Evolutionary conservation across 2,888 invertebrate genomes (phyloP).

Genomic region (Spodoptera exigua): DNA sequence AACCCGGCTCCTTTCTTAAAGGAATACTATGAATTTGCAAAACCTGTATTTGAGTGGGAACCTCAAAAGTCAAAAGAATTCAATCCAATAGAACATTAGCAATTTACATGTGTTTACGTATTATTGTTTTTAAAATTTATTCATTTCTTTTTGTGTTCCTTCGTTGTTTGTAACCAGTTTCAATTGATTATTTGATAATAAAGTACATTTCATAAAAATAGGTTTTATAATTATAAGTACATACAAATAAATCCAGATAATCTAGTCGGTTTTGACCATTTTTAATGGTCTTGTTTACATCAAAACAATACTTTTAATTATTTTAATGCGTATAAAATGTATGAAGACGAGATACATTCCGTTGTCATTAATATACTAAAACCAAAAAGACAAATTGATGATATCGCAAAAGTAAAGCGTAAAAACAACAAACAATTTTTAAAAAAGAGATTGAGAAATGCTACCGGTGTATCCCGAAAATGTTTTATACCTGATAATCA

Average conservation of each 20-base stretch:
- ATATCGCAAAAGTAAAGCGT: constrained; percentile 44
- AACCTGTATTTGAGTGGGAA: constrained; percentile 74
- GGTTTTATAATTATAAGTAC: no score
- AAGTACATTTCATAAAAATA: no score
- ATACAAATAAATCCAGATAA: constrained; percentile 6
- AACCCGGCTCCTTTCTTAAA: constrained; percentile 77
- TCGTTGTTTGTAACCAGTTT: no score
- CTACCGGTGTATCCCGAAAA: constrained; percentile 54
- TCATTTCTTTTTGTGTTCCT: background rate
- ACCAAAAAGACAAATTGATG: constrained; percentile 51
- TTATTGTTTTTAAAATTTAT: constrained; percentile 9
- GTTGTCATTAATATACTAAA: constrained; percentile 66
- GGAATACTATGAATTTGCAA: constrained; percentile 76
- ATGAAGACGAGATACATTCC: constrained; percentile 61
- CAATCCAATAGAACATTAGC: constrained; percentile 6
- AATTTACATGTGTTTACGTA: constrained; percentile 54
- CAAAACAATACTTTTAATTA: background rate
- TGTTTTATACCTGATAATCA: constrained; percentile 61
- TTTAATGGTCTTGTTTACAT: no score
- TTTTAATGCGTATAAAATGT: constrained; percentile 41
- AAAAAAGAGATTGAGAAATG: constrained; percentile 52
- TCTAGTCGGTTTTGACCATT: constrained; percentile 61
- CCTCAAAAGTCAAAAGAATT: constrained; percentile 51
- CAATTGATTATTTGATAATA: no score
- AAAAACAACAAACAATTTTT: constrained; percentile 39